phyloP scores from a whole-genome alignment of 1,140 invertebrate genomes.

The Drosophila paulistorum region DNA sequence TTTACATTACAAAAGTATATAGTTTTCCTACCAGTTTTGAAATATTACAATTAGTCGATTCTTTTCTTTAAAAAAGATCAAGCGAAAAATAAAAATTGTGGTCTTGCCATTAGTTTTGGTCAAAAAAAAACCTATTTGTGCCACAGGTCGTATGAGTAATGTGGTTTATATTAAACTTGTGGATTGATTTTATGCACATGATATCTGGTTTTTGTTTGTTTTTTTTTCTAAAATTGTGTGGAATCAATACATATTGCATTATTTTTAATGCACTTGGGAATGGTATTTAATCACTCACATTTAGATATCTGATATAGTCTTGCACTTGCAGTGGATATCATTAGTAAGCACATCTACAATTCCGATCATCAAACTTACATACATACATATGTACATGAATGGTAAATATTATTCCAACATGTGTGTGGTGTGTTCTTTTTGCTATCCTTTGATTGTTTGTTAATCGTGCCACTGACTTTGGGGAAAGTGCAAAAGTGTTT shows the following conservation, averaged over 20 bases:
- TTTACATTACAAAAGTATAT: too few species aligned
- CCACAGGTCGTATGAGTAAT: not conserved
- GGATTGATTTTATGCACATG: too few species aligned
- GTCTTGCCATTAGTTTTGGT: too few species aligned
- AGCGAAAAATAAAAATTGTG: too few species aligned
- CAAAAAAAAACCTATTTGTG: not conserved
- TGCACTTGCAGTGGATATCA: conserved; percentile 1
- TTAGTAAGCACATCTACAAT: not conserved
- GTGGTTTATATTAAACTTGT: not conserved
- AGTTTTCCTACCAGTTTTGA: too few species aligned
- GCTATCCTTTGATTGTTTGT: not conserved
- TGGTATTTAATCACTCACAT: conserved; percentile 1
- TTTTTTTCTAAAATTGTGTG: not conserved
- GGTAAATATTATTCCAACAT: not conserved
- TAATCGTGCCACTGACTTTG: not conserved
- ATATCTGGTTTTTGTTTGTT: not conserved
- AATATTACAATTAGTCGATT: too few species aligned
- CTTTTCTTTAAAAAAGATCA: too few species aligned
- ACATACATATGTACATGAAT: not conserved
- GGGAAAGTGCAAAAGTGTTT: conserved; percentile 1
- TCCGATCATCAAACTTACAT: not conserved
- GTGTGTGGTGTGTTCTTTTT: not conserved
- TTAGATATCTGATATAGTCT: not conserved
- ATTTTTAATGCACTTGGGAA: too few species aligned
- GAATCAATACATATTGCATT: too few species aligned